Conservation (phyloP, 2,113 vertebrate species). For the Narcine bancroftii region DNA sequence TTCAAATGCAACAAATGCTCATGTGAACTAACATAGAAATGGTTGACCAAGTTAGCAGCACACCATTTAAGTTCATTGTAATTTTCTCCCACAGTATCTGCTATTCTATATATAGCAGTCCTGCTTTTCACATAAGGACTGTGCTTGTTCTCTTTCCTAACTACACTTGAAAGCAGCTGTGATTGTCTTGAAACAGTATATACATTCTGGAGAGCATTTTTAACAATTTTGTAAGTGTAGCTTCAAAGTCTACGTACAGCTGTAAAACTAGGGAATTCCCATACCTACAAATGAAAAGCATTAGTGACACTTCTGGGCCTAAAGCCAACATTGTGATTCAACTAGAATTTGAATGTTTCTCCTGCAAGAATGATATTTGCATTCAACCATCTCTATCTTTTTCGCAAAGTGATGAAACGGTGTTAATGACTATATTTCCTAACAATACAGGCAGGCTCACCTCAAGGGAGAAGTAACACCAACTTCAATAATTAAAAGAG, state of each 20-base stretch:
- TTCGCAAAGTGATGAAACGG: not conserved
- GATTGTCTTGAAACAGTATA: slow-evolving; percentile 35
- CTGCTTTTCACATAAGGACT: slow-evolving; percentile 11
- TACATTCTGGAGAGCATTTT: slow-evolving; percentile 30
- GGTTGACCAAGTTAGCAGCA: not conserved
- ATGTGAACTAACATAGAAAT: not conserved
- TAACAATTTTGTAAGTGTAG: slow-evolving; percentile 32
- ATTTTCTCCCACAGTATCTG: not conserved
- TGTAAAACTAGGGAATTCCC: slow-evolving; percentile 16
- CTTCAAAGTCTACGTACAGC: slow-evolving; percentile 30
- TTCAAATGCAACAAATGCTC: not conserved
- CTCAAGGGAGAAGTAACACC: not conserved
- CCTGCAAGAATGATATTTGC: not conserved
- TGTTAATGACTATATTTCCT: not conserved
- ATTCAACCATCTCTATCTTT: not conserved
- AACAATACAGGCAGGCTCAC: not conserved
- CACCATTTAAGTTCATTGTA: not conserved
- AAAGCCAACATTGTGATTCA: slow-evolving; percentile 10
- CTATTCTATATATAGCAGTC: slow-evolving; percentile 14
- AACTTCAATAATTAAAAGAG: not conserved
- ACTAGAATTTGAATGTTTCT: not conserved
- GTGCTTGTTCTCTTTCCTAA: not conserved
- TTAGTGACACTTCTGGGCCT: not conserved
- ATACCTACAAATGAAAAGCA: slow-evolving; percentile 26
- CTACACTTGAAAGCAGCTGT: slow-evolving; percentile 32